A percentile compares a stretch with the other conserved stretches of the same genome.
Evolutionary conservation across 2,888 invertebrate genomes (phyloP).

Genomic region (Choreutis nemorana): DNA sequence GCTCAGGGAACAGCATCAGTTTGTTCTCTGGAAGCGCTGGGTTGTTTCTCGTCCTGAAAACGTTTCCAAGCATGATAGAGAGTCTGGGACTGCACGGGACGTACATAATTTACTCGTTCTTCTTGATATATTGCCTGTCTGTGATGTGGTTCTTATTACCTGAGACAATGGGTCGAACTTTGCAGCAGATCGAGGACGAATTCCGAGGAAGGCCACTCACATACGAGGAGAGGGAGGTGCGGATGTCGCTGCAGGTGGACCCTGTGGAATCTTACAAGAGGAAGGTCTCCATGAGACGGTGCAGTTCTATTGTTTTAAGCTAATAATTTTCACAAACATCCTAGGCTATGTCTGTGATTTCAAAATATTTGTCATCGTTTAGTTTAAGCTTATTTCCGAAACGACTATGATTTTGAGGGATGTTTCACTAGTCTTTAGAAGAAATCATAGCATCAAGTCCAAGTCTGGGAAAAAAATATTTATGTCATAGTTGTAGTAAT

Average conservation of each 20-base stretch:
- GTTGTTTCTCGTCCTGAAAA: constrained; percentile 70
- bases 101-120: constrained; percentile 63
- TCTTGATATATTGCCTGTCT: constrained; percentile 55
- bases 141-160: constrained; percentile 66
- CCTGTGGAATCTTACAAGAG: constrained; percentile 27
- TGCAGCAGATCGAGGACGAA: constrained; percentile 70
- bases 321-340: too few species aligned
- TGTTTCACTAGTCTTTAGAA: too few species aligned
- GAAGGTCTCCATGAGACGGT: constrained; percentile 24
- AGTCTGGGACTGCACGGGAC: constrained; percentile 60
- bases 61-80: constrained; percentile 59
- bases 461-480: too few species aligned
- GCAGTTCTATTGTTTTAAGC: constrained; percentile 23
- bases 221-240: constrained; percentile 25
- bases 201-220: constrained; percentile 38
- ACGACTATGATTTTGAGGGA: too few species aligned
- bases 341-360: neutral
- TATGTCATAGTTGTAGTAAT: too few species aligned
- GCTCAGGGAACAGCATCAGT: constrained; percentile 68
- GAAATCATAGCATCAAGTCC: too few species aligned
- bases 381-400: too few species aligned
- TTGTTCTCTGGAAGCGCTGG: constrained; percentile 62
- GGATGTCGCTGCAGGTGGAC: constrained; percentile 25
- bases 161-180: constrained; percentile 71
- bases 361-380: too few species aligned